Evolutionary conservation across 2,888 invertebrate genomes (phyloP), one percentile per base, ranked within the genome.

Genomic region (Mythimna albipuncta): DNA sequence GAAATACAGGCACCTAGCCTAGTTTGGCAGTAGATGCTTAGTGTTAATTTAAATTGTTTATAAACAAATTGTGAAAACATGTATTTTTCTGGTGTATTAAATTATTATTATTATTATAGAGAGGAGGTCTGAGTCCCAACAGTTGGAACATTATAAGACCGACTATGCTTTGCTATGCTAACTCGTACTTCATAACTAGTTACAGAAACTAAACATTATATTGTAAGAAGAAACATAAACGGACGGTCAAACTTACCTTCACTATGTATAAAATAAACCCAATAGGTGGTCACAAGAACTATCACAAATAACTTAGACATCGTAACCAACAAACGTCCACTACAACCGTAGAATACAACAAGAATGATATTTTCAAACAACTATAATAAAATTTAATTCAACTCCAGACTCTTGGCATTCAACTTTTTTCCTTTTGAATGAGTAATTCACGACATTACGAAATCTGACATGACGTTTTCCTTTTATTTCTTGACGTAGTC

Each of bases 211-310:
- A 47, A 41, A 44, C 10, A 52, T 1, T 38, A 47, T 3, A 7
- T 10, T 63, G 19, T 19, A 16, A 21, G 19, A 4, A 35, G 0
- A 35, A 11, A 35, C 7, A 50, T 4, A 32, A 6, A 21, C 6
- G 62, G 47, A 57, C 44, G 19, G 4, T 26, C 0, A 38, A 16
- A 80, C 88, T 84, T 81, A 91, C 91, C 88, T 87, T 87, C 85
- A 71, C 87, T 90, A 2, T 87, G 87, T 55, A 91, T 90, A n/a
- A 86, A 88, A 77, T 88, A 89, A 66, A 91, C 81, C 87, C 88
- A 90, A 75, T 85, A 89, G 7, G 84, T 79, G 41, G 78, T 72
- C 72, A 90, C 69, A 35, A 90, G 44, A 79, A 69, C 62, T 38
- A 87, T 77, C 52, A 89, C 81, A 38, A 86, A 19, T 47, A 81